phyloP scores from a whole-genome alignment of 2,797 vertebrate genomes.

The Propithecus deckenii region DNA sequence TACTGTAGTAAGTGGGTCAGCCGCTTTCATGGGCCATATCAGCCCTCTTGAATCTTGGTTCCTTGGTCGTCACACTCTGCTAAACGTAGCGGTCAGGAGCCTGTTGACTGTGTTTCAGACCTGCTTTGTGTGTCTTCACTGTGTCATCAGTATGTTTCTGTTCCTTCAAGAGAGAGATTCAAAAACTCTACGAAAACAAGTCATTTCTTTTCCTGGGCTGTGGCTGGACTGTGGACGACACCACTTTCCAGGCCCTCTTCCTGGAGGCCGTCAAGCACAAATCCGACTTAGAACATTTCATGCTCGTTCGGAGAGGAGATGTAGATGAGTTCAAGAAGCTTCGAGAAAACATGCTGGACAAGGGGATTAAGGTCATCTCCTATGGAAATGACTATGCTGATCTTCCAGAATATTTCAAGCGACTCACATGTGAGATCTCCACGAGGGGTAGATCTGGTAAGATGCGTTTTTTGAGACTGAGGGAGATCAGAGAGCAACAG shows the following conservation, averaged over 20 bases:
- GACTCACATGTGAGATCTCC: conserved; percentile 94
- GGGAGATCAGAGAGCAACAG: not conserved
- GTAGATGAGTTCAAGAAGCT: conserved; percentile 97
- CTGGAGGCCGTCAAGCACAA: conserved; percentile 97
- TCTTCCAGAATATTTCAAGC: conserved; percentile 95
- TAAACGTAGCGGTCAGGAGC: not conserved
- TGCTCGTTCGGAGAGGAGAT: conserved; percentile 95
- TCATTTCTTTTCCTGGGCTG: conserved; percentile 98
- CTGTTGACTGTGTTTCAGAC: not conserved
- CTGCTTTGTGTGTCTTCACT: not conserved
- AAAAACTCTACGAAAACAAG: conserved; percentile 96
- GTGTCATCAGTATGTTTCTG: conserved; percentile 31
- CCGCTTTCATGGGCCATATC: not conserved
- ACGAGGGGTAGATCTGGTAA: conserved; percentile 86
- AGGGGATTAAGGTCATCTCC: conserved; percentile 97
- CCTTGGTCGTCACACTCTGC: not conserved
- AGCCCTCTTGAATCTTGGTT: not conserved
- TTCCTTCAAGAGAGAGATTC: conserved; percentile 93
- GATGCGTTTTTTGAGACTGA: not conserved
- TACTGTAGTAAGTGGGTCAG: not conserved
- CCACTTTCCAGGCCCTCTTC: conserved; percentile 97
- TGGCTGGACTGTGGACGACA: conserved; percentile 96
- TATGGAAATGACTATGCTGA: conserved; percentile 94
- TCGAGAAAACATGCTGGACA: conserved; percentile 97
- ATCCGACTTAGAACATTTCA: conserved; percentile 97